A percentile compares a stretch with the other conserved stretches of the same genome.
These are phyloP conservation scores for Corapipo altera DNA, from an alignment of 2,113 vertebrate species.

Conservation along the genomic window DNA sequence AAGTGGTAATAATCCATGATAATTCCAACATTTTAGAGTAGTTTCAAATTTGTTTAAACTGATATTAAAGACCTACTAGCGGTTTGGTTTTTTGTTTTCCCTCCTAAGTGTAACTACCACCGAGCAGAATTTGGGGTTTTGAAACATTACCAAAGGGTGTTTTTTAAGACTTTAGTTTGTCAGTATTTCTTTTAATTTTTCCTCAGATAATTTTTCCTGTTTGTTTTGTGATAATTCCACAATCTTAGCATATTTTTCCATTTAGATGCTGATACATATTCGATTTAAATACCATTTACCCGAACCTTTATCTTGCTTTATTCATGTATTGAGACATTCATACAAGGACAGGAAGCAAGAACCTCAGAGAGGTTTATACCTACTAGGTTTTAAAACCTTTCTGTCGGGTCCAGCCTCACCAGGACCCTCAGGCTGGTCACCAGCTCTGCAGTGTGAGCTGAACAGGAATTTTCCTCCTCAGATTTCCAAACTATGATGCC, in stretches of 20 bases:
- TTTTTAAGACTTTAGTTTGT: background rate
- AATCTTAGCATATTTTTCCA: background rate
- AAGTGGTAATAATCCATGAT: background rate
- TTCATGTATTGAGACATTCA: background rate
- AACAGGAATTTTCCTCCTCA: background rate
- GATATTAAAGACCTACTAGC: background rate
- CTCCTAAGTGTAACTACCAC: background rate
- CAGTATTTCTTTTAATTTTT: background rate
- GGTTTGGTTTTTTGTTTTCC: background rate
- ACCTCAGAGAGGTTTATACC: background rate
- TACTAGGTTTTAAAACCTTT: background rate
- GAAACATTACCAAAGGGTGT: background rate
- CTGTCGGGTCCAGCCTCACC: fast-evolving
- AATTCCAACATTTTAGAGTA: background rate
- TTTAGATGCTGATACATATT: background rate
- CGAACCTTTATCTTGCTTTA: background rate
- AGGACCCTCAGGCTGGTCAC: background rate
- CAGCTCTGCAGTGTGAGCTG: background rate
- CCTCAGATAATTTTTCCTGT: background rate
- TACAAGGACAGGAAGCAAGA: background rate
- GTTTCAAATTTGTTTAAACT: background rate
- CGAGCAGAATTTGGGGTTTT: background rate
- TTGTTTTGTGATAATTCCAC: background rate
- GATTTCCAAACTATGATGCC: background rate
- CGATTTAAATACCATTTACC: background rate